Evolutionary conservation across 2,888 invertebrate genomes (phyloP).

Genomic region (Melanostoma mellinum): DNA sequence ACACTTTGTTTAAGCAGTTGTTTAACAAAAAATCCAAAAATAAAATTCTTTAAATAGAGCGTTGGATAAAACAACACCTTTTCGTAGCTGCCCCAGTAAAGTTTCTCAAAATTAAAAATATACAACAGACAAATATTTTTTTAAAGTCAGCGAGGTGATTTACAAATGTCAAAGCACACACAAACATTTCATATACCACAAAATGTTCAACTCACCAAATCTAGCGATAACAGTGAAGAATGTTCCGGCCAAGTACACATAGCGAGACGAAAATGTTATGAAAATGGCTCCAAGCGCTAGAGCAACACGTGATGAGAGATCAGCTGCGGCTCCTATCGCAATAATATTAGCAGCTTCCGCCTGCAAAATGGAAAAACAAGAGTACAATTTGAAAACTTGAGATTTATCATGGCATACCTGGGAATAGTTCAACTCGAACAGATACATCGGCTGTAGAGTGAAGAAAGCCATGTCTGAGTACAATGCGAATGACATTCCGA

Average conservation of each 20-base stretch:
- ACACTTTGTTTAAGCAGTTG: too few relatives aligned
- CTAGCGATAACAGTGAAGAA: slow-evolving; percentile 86
- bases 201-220: slow-evolving; percentile 83
- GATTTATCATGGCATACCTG: slow-evolving; percentile 75
- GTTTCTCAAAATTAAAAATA: too few relatives aligned
- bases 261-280: slow-evolving; percentile 85
- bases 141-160: background rate
- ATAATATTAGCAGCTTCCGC: slow-evolving; percentile 87
- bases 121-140: too few relatives aligned
- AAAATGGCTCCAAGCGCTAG: slow-evolving; percentile 85
- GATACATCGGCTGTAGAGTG: slow-evolving; percentile 86
- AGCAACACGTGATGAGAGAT: slow-evolving; percentile 86
- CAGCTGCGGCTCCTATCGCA: slow-evolving; percentile 87
- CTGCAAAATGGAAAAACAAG: slow-evolving; percentile 77
- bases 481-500: slow-evolving; percentile 87
- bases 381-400: background rate
- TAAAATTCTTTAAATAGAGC: too few relatives aligned
- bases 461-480: slow-evolving; percentile 88
- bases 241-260: slow-evolving; percentile 86
- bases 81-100: too few relatives aligned
- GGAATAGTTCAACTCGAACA: slow-evolving; percentile 79
- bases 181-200: background rate
- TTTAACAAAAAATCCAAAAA: too few relatives aligned
- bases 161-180: background rate
- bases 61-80: too few relatives aligned